Evolutionary conservation across 2,888 invertebrate species (phyloP).

Genomic region (Calameuta filiformis): DNA sequence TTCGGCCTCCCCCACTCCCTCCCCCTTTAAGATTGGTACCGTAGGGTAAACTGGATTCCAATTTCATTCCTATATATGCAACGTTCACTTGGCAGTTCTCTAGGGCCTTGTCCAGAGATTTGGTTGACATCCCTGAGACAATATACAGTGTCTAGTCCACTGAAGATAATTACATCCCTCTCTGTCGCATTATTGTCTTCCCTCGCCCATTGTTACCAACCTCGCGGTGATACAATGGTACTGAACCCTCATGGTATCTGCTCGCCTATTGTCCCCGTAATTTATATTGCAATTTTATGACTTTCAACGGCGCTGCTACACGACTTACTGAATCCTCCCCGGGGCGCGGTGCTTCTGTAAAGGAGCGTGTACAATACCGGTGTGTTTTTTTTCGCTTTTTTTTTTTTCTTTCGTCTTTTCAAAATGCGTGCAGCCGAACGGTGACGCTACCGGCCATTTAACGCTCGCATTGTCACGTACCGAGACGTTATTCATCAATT

Average conservation of each 20-base stretch:
- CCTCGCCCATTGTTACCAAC: conserved; percentile 36
- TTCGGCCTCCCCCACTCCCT: not conserved
- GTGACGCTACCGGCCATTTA: not conserved
- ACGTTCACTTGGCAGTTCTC: conserved; percentile 10
- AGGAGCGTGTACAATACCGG: not conserved
- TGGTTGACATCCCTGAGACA: conserved; percentile 28
- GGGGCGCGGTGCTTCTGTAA: not conserved
- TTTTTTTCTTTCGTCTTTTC: not conserved
- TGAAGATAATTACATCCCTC: conserved; percentile 44
- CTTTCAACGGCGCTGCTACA: conserved; percentile 23
- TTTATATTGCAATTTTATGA: conserved; percentile 41
- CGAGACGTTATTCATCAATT: not conserved
- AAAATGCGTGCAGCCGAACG: not conserved
- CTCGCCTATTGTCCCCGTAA: conserved; percentile 45
- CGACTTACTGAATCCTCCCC: not conserved
- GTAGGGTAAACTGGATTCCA: not conserved
- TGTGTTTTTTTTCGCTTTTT: not conserved
- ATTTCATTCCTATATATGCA: not conserved
- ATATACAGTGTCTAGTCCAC: conserved; percentile 33
- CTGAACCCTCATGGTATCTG: conserved; percentile 17
- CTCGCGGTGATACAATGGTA: conserved; percentile 28
- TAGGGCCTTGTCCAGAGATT: conserved; percentile 9
- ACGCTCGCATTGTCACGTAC: not conserved
- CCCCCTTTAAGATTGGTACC: not conserved
- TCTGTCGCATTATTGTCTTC: conserved; percentile 40